These are phyloP conservation scores for Ligdia adustata DNA, from an alignment of 2,888 invertebrate species.

Conservation along the genomic window DNA sequence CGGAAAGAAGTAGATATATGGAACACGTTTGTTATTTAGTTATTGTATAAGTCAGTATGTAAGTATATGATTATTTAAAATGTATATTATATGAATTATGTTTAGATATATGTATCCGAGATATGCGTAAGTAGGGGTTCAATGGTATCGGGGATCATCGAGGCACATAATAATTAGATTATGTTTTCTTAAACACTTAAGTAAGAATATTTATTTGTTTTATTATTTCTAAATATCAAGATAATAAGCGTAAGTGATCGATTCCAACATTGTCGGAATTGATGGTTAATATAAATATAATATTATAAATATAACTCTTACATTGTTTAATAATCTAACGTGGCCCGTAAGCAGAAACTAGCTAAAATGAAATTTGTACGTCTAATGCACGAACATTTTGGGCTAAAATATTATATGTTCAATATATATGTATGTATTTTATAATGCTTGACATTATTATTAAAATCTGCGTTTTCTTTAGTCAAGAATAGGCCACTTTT, in stretches of 20 bases:
- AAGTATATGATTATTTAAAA: constrained; percentile 5
- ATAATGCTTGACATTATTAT: too few species aligned
- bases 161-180: constrained; percentile 74
- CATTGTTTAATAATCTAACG: constrained; percentile 33
- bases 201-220: constrained; percentile 68
- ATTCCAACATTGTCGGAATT: constrained; percentile 62
- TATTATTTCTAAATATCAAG: constrained; percentile 72
- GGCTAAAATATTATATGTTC: too few species aligned
- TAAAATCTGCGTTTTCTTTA: too few species aligned
- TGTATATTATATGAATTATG: constrained; percentile 3
- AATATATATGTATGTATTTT: too few species aligned
- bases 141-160: constrained; percentile 62
- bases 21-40: constrained; percentile 8
- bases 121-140: constrained; percentile 26
- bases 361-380: neutral
- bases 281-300: constrained; percentile 43
- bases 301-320: constrained; percentile 36
- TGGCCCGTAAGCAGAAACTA: constrained; percentile 13
- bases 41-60: constrained; percentile 10
- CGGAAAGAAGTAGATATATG: constrained; percentile 15
- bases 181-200: constrained; percentile 65
- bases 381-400: too few species aligned
- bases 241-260: constrained; percentile 80
- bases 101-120: constrained; percentile 21
- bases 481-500: constrained; percentile 29